Percentiles rank a stretch among this genome's conserved stretches.
These are phyloP conservation scores for Biston betularia DNA, from an alignment of 2,888 invertebrate species.

Conservation along the genomic window DNA sequence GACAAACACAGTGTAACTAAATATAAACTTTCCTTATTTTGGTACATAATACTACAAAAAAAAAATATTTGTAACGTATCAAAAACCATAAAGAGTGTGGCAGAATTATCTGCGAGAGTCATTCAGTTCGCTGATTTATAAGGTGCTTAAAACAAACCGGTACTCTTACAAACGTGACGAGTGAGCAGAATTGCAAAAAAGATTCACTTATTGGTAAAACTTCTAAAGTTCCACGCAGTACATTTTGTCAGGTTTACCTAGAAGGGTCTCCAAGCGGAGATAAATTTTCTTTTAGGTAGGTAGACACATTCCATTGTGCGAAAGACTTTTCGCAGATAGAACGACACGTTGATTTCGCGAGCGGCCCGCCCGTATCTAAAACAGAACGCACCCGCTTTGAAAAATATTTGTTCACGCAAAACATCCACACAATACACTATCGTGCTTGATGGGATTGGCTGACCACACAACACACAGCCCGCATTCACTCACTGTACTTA, in stretches of 20 bases:
- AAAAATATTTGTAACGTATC: background rate
- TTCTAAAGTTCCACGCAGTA: slow-evolving; percentile 41
- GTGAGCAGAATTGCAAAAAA: slow-evolving; percentile 17
- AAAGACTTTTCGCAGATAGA: slow-evolving; percentile 40
- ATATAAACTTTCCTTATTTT: too few species aligned
- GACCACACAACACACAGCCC: slow-evolving; percentile 14
- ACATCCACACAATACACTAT: slow-evolving; percentile 26
- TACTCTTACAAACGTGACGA: slow-evolving; percentile 23
- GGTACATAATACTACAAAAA: too few species aligned
- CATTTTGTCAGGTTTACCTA: slow-evolving; percentile 41
- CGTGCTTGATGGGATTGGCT: slow-evolving; percentile 28
- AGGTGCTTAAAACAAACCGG: slow-evolving; percentile 8
- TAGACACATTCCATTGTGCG: slow-evolving; percentile 35
- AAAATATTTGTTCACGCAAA: slow-evolving; percentile 39
- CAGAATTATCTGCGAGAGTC: background rate
- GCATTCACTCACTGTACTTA: slow-evolving; percentile 4
- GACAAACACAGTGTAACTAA: too few species aligned
- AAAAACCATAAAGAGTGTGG: background rate
- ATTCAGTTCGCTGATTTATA: background rate
- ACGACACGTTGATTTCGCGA: slow-evolving; percentile 53
- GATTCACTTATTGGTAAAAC: slow-evolving; percentile 37
- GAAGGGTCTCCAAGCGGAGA: slow-evolving; percentile 42
- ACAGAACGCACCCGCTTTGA: slow-evolving; percentile 58
- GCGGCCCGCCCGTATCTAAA: slow-evolving; percentile 53
- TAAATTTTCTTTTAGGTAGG: slow-evolving; percentile 41